phyloP scores from a whole-genome alignment of 2,888 invertebrate genomes.

The Parascotia fuliginaria region DNA sequence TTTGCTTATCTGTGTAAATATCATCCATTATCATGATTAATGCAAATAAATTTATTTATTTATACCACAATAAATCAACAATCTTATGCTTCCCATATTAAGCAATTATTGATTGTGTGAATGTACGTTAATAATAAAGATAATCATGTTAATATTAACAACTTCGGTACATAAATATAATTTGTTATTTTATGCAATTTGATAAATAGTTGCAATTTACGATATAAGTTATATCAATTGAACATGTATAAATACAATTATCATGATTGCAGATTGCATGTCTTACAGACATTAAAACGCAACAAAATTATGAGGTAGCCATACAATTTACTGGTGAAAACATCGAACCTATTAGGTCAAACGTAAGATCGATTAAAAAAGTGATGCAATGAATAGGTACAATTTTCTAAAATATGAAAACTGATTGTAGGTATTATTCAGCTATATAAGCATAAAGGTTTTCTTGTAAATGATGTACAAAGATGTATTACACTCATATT shows the following conservation, averaged over 20 bases:
- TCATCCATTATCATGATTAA: conserved; percentile 41
- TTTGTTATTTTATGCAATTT: conserved; percentile 16
- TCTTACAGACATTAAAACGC: too few species aligned
- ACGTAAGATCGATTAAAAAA: too few species aligned
- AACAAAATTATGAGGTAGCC: too few species aligned
- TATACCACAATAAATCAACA: conserved; percentile 47
- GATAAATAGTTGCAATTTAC: conserved; percentile 7
- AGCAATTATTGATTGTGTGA: conserved; percentile 17
- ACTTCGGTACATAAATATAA: conserved; percentile 5
- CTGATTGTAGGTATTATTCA: too few species aligned
- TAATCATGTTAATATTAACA: conserved; percentile 2
- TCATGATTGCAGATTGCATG: not conserved
- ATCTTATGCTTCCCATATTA: conserved; percentile 38
- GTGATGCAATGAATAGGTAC: too few species aligned
- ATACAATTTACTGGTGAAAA: too few species aligned
- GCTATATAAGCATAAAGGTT: too few species aligned
- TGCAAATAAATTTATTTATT: conserved; percentile 49
- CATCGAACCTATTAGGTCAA: too few species aligned
- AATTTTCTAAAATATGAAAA: too few species aligned
- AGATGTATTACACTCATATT: too few species aligned
- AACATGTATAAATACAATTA: not conserved
- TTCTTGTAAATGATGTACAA: too few species aligned
- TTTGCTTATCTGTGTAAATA: conserved; percentile 37
- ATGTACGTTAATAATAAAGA: conserved; percentile 23
- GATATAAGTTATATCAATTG: not conserved